These are phyloP conservation scores for Xestia ashworthii DNA, from an alignment of 2,888 invertebrate genomes.

Conservation along the genomic window DNA sequence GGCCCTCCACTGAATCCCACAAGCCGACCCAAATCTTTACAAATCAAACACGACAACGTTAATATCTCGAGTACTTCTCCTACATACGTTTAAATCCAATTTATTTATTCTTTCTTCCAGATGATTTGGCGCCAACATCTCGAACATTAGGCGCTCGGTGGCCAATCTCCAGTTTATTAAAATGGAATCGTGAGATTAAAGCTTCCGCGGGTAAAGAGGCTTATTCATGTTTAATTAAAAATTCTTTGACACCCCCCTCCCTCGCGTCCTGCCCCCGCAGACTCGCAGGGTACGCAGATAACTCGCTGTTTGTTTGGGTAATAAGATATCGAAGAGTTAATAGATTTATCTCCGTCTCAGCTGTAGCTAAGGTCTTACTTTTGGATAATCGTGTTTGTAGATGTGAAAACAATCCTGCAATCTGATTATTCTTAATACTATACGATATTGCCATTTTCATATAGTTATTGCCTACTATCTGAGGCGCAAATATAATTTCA, in stretches of 20 bases:
- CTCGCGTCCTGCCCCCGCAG: neutral
- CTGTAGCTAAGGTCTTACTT: neutral
- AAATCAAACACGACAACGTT: conserved; percentile 21
- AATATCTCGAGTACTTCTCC: conserved; percentile 8
- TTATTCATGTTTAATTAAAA: conserved; percentile 65
- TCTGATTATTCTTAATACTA: neutral
- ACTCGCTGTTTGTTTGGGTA: conserved; percentile 35
- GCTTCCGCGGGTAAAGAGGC: conserved; percentile 39
- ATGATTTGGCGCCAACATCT: conserved; percentile 29
- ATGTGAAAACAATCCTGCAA: conserved; percentile 3
- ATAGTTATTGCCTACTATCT: neutral
- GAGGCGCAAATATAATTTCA: conserved; percentile 15
- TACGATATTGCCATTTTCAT: conserved; percentile 2
- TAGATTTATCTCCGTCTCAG: conserved; percentile 19
- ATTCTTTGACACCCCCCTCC: conserved; percentile 29
- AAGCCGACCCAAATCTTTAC: conserved; percentile 12
- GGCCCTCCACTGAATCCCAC: neutral
- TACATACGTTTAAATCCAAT: conserved; percentile 9
- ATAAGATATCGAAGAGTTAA: conserved; percentile 22
- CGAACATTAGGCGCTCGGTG: conserved; percentile 10
- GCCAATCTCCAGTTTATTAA: conserved; percentile 40
- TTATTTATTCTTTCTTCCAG: conserved; percentile 30
- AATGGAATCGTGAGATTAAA: conserved; percentile 48
- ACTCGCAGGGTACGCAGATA: conserved; percentile 13
- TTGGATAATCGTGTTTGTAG: conserved; percentile 8